These are phyloP conservation scores for Coelopa frigida DNA, from an alignment of 1,140 invertebrate species.

Conservation along the genomic window DNA sequence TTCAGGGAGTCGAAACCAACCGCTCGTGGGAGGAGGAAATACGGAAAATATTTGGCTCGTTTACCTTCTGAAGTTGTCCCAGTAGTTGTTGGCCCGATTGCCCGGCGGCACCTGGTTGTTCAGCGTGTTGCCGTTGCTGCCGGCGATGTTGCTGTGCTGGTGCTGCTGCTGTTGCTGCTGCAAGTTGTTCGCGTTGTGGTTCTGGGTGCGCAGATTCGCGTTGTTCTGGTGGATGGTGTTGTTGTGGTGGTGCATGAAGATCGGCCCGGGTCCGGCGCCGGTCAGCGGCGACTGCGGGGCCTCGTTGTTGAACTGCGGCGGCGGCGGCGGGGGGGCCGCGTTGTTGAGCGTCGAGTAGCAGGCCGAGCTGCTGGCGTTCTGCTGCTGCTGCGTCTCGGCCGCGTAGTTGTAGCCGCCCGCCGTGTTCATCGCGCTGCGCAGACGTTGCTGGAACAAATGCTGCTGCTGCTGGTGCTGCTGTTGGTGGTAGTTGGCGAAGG, in stretches of 20 bases:
- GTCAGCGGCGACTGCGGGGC: slow-evolving; percentile 27
- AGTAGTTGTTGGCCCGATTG: slow-evolving; percentile 82
- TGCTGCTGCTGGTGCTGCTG: slow-evolving; percentile 19
- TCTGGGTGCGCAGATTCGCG: slow-evolving; percentile 38
- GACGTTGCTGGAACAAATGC: slow-evolving; percentile 2
- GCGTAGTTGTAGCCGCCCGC: slow-evolving; percentile 11
- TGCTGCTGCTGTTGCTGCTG: slow-evolving; percentile 24
- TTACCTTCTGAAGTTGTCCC: slow-evolving; percentile 87
- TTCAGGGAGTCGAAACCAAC: no score
- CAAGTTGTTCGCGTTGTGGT: slow-evolving; percentile 37
- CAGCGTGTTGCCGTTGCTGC: slow-evolving; percentile 48
- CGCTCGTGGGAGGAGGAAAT: no score
- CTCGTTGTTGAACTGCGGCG: slow-evolving; percentile 36
- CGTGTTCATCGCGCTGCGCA: neutral
- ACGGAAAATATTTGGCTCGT: no score
- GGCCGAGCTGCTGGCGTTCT: slow-evolving; percentile 16
- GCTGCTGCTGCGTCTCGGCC: slow-evolving; percentile 14
- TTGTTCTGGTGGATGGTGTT: slow-evolving; percentile 42
- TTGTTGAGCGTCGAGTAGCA: slow-evolving; percentile 13
- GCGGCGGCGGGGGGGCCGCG: slow-evolving; percentile 12
- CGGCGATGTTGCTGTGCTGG: slow-evolving; percentile 5
- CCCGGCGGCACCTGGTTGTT: slow-evolving; percentile 84
- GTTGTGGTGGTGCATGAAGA: slow-evolving; percentile 44
- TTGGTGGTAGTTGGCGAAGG: slow-evolving; percentile 34
- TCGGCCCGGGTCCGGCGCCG: slow-evolving; percentile 32